Conservation (phyloP, 2,797 vertebrate species). For the Chrysocyon brachyurus region DNA sequence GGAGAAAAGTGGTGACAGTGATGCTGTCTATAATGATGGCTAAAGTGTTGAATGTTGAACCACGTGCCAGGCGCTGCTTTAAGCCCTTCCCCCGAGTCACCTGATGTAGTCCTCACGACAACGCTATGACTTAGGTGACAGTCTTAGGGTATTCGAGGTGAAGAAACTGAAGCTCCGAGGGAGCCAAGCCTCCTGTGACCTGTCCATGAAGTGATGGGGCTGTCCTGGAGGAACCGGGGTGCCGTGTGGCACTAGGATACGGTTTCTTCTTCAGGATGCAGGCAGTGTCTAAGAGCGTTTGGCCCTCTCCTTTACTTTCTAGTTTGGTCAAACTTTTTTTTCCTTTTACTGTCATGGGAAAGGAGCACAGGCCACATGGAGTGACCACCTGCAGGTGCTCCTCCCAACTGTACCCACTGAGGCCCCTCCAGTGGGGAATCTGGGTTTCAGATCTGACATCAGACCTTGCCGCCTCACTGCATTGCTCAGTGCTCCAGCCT, state of each 20-base stretch:
- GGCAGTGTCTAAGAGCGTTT: neutral
- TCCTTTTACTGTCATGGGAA: neutral
- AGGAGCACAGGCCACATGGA: neutral
- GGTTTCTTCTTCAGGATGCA: neutral
- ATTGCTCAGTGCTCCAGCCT: neutral
- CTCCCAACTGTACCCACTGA: neutral
- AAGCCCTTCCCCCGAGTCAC: neutral
- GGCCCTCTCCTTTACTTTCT: neutral
- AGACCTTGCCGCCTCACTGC: neutral
- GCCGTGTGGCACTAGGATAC: neutral
- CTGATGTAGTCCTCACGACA: neutral
- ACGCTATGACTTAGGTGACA: neutral
- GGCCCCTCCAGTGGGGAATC: neutral
- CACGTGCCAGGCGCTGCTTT: rapidly evolving
- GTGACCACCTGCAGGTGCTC: neutral
- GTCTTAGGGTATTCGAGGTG: neutral
- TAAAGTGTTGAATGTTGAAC: neutral
- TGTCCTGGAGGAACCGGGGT: neutral
- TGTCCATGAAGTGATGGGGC: neutral
- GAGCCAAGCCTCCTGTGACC: no score
- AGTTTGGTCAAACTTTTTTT: neutral
- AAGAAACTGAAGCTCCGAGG: neutral
- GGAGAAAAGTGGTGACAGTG: no score
- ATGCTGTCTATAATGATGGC: neutral
- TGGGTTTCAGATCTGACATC: neutral